Evolutionary conservation across 2,113 vertebrate species (phyloP).

Genomic region (Dendrocopos noguchii): DNA sequence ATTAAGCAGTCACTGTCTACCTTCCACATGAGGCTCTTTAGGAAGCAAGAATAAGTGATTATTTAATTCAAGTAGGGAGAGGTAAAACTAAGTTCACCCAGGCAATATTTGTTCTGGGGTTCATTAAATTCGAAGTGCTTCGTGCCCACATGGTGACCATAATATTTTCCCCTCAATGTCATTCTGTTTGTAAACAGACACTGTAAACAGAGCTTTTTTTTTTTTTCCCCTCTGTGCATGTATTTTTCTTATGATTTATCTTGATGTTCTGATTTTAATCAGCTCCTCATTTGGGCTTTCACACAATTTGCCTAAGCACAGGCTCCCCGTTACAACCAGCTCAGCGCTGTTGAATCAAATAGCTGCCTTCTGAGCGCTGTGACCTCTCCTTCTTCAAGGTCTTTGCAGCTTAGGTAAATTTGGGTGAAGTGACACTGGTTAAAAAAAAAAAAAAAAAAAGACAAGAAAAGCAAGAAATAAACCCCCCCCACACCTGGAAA

Average conservation of each 20-base stretch:
- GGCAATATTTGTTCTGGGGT: slow-evolving; percentile 20
- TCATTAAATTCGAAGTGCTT: slow-evolving; percentile 39
- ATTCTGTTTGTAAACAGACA: slow-evolving; percentile 14
- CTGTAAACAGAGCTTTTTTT: background rate
- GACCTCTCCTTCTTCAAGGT: background rate
- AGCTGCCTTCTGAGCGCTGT: background rate
- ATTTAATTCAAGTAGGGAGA: slow-evolving; percentile 23
- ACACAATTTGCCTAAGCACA: background rate
- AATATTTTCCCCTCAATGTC: slow-evolving; percentile 28
- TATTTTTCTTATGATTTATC: slow-evolving; percentile 31
- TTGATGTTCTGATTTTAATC: slow-evolving; percentile 31
- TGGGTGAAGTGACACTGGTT: background rate
- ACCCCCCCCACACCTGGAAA: background rate
- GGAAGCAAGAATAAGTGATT: background rate
- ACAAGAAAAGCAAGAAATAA: too few species aligned
- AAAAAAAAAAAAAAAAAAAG: background rate
- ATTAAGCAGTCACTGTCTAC: background rate
- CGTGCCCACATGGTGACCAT: background rate
- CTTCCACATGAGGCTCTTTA: background rate
- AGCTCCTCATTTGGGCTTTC: background rate
- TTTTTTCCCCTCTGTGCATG: background rate
- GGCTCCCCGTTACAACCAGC: background rate
- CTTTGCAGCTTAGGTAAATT: background rate
- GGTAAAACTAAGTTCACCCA: slow-evolving; percentile 37
- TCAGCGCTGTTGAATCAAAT: background rate